Percentiles rank a stretch among this genome's conserved stretches.
Conservation (phyloP, 2,888 invertebrate species). For the Cyrtodaria siliqua region DNA sequence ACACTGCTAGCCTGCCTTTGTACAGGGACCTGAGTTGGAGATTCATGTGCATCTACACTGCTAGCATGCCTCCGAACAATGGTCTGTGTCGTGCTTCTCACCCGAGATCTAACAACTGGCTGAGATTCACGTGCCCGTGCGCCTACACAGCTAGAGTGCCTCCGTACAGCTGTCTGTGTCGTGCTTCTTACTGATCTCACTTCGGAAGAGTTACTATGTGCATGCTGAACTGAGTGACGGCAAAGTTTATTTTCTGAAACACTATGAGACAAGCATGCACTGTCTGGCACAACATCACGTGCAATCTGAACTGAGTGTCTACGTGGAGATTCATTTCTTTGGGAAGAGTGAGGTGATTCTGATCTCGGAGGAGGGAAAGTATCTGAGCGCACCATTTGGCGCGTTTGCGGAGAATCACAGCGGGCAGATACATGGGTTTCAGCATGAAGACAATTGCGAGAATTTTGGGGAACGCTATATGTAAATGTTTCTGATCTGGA, state of each 20-base stretch:
- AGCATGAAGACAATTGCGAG: conserved; percentile 39
- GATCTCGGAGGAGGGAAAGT: conserved; percentile 35
- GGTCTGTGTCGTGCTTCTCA: no score
- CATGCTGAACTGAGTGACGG: conserved; percentile 12
- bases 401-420: conserved; percentile 53
- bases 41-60: no score
- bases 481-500: conserved; percentile 63
- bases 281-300: background rate
- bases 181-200: background rate
- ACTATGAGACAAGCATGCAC: conserved; percentile 15
- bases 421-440: conserved; percentile 46
- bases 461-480: conserved; percentile 47
- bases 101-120: no score
- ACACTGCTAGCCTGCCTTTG: no score
- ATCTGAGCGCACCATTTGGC: conserved; percentile 39
- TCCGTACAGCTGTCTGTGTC: conserved; percentile 8
- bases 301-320: conserved; percentile 53
- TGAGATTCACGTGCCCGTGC: no score
- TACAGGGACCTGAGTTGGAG: no score
- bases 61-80: no score
- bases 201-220: background rate
- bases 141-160: conserved; percentile 40
- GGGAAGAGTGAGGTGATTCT: conserved; percentile 20
- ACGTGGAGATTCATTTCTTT: conserved; percentile 53
- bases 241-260: conserved; percentile 1